phyloP scores from a whole-genome alignment of 2,888 invertebrate species.

The Drosophila quinaria region DNA sequence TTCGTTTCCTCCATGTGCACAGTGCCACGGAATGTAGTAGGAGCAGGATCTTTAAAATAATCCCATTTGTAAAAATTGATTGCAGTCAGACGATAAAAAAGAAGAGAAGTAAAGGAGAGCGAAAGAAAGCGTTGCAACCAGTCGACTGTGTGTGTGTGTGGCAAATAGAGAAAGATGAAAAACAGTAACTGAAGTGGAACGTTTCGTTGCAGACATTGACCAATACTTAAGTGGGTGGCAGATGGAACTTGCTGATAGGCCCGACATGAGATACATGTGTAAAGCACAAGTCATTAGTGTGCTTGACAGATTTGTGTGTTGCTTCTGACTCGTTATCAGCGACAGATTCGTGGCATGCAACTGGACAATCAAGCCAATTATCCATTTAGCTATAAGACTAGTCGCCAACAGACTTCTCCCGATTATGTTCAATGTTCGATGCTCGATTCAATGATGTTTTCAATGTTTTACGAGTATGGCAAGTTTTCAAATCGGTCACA shows the following conservation, averaged over 20 bases:
- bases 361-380: constrained; percentile 56
- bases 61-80: constrained; percentile 82
- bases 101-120: constrained; percentile 6
- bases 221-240: constrained; percentile 38
- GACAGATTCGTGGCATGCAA: constrained; percentile 49
- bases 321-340: constrained; percentile 19
- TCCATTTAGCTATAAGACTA: constrained; percentile 8
- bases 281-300: constrained; percentile 77
- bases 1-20: constrained; percentile 55
- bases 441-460: constrained; percentile 16
- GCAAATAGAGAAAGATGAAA: constrained; percentile 62
- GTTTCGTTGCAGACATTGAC: constrained; percentile 44
- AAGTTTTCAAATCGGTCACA: constrained; percentile 69
- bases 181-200: constrained; percentile 48
- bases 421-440: not conserved
- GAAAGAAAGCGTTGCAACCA: constrained; percentile 6
- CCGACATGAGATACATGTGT: constrained; percentile 67
- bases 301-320: constrained; percentile 60
- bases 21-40: constrained; percentile 1
- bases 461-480: constrained; percentile 15
- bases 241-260: constrained; percentile 50
- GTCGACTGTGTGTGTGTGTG: constrained; percentile 5
- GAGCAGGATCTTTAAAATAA: constrained; percentile 66
- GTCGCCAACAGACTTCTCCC: not conserved
- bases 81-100: constrained; percentile 80